These are phyloP conservation scores for Drosophila asahinai DNA, from an alignment of 1,140 invertebrate genomes.

Conservation along the genomic window DNA sequence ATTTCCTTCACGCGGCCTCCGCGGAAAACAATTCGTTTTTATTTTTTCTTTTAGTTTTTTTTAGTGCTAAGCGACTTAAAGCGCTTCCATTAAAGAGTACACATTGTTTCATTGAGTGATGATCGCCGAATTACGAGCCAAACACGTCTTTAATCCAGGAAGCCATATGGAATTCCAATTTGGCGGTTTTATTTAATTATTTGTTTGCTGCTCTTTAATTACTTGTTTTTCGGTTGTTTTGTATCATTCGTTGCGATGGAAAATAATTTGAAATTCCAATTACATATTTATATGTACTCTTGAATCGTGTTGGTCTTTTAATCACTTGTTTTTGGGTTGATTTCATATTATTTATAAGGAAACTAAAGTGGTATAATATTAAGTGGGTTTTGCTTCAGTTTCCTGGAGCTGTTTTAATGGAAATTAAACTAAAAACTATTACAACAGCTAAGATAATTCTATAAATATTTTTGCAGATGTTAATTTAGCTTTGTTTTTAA, in stretches of 20 bases:
- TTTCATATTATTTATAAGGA: constrained; percentile 8
- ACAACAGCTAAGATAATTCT: too few species aligned
- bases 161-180: constrained; percentile 18
- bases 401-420: too few species aligned
- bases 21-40: constrained; percentile 26
- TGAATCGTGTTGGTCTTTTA: constrained; percentile 10
- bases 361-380: background rate
- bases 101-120: constrained; percentile 42
- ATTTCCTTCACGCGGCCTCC: constrained; percentile 29
- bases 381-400: too few species aligned
- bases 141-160: constrained; percentile 33
- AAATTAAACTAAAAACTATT: too few species aligned
- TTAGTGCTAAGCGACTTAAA: constrained; percentile 42
- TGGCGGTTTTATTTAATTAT: constrained; percentile 8
- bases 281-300: background rate
- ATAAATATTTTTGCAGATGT: too few species aligned
- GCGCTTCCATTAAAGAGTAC: constrained; percentile 46
- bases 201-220: constrained; percentile 4
- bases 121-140: constrained; percentile 35
- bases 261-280: constrained; percentile 20
- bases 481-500: too few species aligned
- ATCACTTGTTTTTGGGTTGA: constrained; percentile 12
- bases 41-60: background rate
- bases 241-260: background rate
- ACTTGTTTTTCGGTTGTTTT: constrained; percentile 27